These are phyloP conservation scores for Xestobium rufovillosum DNA, from an alignment of 2,888 invertebrate species.

Conservation along the genomic window DNA sequence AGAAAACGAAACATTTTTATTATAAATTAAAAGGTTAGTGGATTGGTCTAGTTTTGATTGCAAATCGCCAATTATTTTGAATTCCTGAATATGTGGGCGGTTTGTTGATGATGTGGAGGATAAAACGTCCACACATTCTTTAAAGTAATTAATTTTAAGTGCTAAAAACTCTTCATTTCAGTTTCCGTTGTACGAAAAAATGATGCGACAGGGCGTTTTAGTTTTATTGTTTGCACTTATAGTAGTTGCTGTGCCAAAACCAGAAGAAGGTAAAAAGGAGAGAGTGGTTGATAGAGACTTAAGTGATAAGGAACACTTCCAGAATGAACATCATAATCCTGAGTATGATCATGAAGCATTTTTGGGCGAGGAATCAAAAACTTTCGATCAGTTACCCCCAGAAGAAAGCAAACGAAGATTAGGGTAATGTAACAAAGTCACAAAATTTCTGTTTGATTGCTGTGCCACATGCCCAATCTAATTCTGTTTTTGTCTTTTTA, in stretches of 20 bases:
- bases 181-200: constrained; percentile 14
- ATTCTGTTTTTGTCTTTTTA: too few relatives aligned
- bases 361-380: constrained; percentile 85
- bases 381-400: constrained; percentile 88
- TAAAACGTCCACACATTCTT: too few relatives aligned
- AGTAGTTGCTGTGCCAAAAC: constrained; percentile 60
- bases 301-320: constrained; percentile 72
- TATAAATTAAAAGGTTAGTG: too few relatives aligned
- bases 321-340: constrained; percentile 73
- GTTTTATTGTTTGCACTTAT: constrained; percentile 21
- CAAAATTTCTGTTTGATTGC: not conserved
- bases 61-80: too few relatives aligned
- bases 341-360: constrained; percentile 98
- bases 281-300: constrained; percentile 61
- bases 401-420: constrained; percentile 90
- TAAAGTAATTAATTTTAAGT: too few relatives aligned
- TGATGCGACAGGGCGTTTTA: constrained; percentile 13
- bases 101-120: too few relatives aligned
- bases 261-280: constrained; percentile 59
- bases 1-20: too few relatives aligned
- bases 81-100: too few relatives aligned
- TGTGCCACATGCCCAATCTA: not conserved
- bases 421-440: constrained; percentile 49
- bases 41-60: too few relatives aligned
- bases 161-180: too few relatives aligned